Base-by-base conservation (phyloP, 2,888 invertebrate genomes). In the Caenorhabditis sp. region DNA sequence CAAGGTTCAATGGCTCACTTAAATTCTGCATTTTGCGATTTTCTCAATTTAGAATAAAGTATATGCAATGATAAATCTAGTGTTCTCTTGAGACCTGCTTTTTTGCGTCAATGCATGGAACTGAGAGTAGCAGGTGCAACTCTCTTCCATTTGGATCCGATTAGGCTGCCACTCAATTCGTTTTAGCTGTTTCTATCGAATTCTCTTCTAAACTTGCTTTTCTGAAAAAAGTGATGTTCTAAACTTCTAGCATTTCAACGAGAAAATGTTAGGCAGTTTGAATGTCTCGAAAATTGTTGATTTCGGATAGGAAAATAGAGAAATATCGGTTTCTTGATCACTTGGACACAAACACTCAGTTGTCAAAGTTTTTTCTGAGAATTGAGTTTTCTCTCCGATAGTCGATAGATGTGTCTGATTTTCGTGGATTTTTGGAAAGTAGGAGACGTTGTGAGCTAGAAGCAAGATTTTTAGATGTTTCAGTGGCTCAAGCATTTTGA, bases 1-100 rank as follows among this genome's bases (percentile, higher is more conserved):
- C 12, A 61, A 79, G 44, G 59, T 28, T 16, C 83, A 83, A 64
- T 83, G 83, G 83, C 54, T 80, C 12, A 80, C 73, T 6, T 77
- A 61, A 73, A 44, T 63, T 28, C n/a, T 16, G 24, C n/a, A 44
- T 41, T 47, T 35, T 59, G 24, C n/a, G 4, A 54, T 7, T 51
- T 49, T 12, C 26, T 47, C 14, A 28, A 44, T n/a, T 47, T 28
- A 63, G 44, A 63, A 47, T 44, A 44, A 59, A 59, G 22, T 19
- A 0, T 61, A 61, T 41, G 61, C 14, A 41, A 38, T 61, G 61
- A 59, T 59, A 59, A 49, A n/a, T 19, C 28, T 16, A 19, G 41
- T 41, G 61, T 61, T 61, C 61, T 41, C 38, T 14, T 14, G 19
- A 41, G 41, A 49, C 12, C 28, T 44, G n/a, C n/a, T 14, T 44